Base-by-base conservation (phyloP, 2,888 invertebrate species). In the Tiliacea aurago region DNA sequence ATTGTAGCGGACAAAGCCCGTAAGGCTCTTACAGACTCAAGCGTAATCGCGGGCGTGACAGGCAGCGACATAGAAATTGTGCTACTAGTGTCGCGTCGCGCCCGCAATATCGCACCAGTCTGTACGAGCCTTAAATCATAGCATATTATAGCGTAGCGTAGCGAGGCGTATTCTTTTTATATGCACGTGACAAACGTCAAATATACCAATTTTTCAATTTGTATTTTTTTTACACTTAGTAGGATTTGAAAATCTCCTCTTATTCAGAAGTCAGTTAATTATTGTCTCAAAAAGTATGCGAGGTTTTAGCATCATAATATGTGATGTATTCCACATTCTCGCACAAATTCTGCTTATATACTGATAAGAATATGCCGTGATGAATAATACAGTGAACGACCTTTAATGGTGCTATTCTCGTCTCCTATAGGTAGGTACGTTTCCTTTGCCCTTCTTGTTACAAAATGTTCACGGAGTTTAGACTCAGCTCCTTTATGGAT, bases 401-500 rank as follows among this genome's bases (percentile, higher is more conserved):
- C 61, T 79, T 20, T 41, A 20, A 41, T 15, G 45, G 13, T 1
- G 28, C 33, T 72, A 80, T 62, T 73, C 28, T 37, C 20, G 45
- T 56, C 55, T 62, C 37, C 37, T 43, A 64, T 28, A 37, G 11
- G 28, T n/a, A 51, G 18, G 28, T n/a, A 51, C 33, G 63, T 78
- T 64, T 43, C 28, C 33, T 64, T 70, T 28, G n/a, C 28, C n/a
- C 55, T 66, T 51, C n/a, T 55, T 45, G n/a, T 55, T 51, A 62
- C 43, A 45, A 76, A 73, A 58, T 63, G 56, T 58, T 73, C 62
- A 15, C 45, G 20, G 28, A 81, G 65, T 81, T 65, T 61, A 66
- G 33, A 53, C 43, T 73, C 55, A 47, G 43, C 43, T 47, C 15
- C 15, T 51, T 1, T 56, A 23, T 33, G 64, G 47, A 62, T 51